Base-by-base conservation (phyloP, 2,113 vertebrate species). In the Pedionomus torquatus region DNA sequence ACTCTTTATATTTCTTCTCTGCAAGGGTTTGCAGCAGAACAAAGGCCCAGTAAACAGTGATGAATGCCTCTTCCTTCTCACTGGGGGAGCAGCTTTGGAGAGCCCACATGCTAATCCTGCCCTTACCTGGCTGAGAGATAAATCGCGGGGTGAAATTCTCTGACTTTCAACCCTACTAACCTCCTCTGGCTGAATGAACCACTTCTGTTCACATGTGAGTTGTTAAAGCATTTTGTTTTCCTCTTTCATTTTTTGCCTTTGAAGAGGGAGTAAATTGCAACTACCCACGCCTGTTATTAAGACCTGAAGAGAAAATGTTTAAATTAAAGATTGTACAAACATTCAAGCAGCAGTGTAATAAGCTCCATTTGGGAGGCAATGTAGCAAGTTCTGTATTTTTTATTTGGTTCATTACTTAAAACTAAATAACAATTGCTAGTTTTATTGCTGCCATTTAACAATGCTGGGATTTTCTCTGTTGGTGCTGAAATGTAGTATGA, bases 391-490 rank as follows among this genome's bases (percentile, higher is more conserved):
- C 87, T 65, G 79, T 98, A 93, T 97, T 97, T 96, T 97, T 96
- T 96, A 95, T 97, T 97, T 97, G 93, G 94, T 97, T 98, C 97
- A 98, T 98, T 98, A 98, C 97, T 98, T 97, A 98, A 97, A 97
- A 95, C 75, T 95, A 97, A 98, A 95, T 95, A 96, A 95, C 90
- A 97, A 93, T 97, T 97, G 95, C 87, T 96, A 95, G 90, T 91
- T 96, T 85, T 97, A 96, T 95, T 93, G 87, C 77, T 90, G 55
- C 63, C 84, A 70, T 94, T 96, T 96, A 93, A 94, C 93, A 93
- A 95, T 87, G 88, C 87, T 91, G 76, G 74, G 52, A 70, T 97
- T 98, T 97, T 97, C 94, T 95, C 92, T 94, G 93, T 63, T 95
- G 84, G 86, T 93, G 75, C 46, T 97, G 75, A 97, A 95, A 97